Evolutionary conservation across 92 coral and sea anemone species (phyloP).

Genomic region (Phenganax subtilis): DNA sequence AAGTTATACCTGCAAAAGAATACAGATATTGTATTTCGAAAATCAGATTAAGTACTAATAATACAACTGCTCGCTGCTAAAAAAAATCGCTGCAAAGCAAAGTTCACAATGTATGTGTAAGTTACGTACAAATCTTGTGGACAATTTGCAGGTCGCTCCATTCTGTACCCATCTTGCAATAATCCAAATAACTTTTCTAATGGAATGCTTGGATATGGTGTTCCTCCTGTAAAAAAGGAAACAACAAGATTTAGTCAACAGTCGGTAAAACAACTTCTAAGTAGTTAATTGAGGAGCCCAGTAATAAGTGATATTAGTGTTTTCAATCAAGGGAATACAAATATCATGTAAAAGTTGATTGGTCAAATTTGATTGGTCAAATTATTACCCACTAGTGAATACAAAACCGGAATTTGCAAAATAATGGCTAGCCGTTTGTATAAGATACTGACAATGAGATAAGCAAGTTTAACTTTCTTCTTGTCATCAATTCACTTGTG

Average conservation of each 20-base stretch:
- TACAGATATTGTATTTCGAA: not conserved
- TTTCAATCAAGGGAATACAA: too few relatives aligned
- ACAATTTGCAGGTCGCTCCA: constrained; percentile 88
- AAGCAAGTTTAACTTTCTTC: too few relatives aligned
- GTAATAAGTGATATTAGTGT: too few relatives aligned
- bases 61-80: not conserved
- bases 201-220: constrained; percentile 97
- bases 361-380: not conserved
- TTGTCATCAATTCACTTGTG: too few relatives aligned
- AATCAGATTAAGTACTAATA: not conserved
- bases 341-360: not conserved
- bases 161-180: constrained; percentile 82
- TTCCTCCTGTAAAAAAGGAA: constrained; percentile 60
- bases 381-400: too few relatives aligned
- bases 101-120: not conserved
- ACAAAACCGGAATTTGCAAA: too few relatives aligned
- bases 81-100: not conserved
- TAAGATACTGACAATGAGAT: too few relatives aligned
- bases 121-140: constrained; percentile 77
- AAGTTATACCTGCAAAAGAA: constrained; percentile 56
- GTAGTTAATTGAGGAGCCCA: too few relatives aligned
- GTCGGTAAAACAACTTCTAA: not conserved
- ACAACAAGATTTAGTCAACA: not conserved
- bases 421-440: too few relatives aligned
- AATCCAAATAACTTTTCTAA: constrained; percentile 79